phyloP scores from a whole-genome alignment of 2,888 invertebrate genomes.

The Drosophila mimica region DNA sequence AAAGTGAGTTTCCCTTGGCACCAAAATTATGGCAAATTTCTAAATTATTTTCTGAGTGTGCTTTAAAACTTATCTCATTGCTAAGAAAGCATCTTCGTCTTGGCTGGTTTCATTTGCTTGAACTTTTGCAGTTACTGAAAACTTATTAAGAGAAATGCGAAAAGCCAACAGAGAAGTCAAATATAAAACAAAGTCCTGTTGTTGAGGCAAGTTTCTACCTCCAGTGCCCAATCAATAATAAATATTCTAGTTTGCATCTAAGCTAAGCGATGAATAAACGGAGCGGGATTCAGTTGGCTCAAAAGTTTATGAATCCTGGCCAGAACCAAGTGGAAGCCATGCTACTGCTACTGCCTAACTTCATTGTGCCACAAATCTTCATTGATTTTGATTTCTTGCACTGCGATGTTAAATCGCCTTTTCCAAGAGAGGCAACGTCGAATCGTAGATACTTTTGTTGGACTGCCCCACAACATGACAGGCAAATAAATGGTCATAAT shows the following conservation, averaged over 20 bases:
- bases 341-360: constrained; percentile 17
- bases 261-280: constrained; percentile 24
- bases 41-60: not conserved
- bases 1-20: no score
- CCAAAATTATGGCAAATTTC: no score
- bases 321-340: constrained; percentile 48
- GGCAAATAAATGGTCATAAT: constrained; percentile 78
- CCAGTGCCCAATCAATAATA: constrained; percentile 52
- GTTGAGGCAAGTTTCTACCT: not conserved
- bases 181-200: not conserved
- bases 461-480: constrained; percentile 60
- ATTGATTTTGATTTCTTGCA: constrained; percentile 77
- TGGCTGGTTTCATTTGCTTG: constrained; percentile 19
- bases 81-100: not conserved
- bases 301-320: constrained; percentile 59
- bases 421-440: constrained; percentile 31
- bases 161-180: constrained; percentile 28
- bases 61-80: not conserved
- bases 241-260: constrained; percentile 50
- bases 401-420: constrained; percentile 68
- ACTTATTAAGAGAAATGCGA: constrained; percentile 20
- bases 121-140: not conserved
- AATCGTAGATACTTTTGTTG: constrained; percentile 58
- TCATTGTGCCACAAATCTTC: constrained; percentile 64
- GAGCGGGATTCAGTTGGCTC: constrained; percentile 23